Conservation (phyloP, 2,888 invertebrate genomes). For the Autographa pulchrina region DNA sequence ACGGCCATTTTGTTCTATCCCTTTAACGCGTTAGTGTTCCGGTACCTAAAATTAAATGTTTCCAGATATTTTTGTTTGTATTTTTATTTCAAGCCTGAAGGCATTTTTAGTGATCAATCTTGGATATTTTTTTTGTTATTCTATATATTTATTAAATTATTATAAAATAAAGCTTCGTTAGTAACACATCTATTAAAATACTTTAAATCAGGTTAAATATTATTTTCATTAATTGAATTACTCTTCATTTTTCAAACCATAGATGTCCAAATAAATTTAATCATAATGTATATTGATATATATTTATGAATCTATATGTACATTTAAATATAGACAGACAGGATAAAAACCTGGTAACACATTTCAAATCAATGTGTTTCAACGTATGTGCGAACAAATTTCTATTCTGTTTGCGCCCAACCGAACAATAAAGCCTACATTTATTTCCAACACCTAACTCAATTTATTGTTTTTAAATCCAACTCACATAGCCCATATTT, state of each 20-base stretch:
- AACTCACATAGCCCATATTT: slow-evolving; percentile 31
- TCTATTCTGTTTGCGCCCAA: slow-evolving; percentile 46
- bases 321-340: not conserved
- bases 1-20: not conserved
- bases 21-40: not conserved
- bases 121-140: no score
- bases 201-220: no score
- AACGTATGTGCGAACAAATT: slow-evolving; percentile 37
- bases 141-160: no score
- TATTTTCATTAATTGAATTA: no score
- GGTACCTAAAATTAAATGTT: not conserved
- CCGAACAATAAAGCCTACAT: slow-evolving; percentile 44
- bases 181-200: no score
- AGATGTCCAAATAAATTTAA: no score
- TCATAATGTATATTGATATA: no score
- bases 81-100: not conserved
- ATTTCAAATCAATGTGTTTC: slow-evolving; percentile 51
- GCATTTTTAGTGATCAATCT: slow-evolving; percentile 5
- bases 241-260: no score
- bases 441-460: slow-evolving; percentile 49
- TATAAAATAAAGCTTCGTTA: no score
- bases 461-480: slow-evolving; percentile 49
- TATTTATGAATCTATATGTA: no score
- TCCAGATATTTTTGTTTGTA: not conserved
- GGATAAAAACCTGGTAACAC: slow-evolving; percentile 16